A percentile compares a stretch with the other conserved stretches of the same genome.
phyloP scores from a whole-genome alignment of 2,113 vertebrate species.

The Hyaena hyaena region DNA sequence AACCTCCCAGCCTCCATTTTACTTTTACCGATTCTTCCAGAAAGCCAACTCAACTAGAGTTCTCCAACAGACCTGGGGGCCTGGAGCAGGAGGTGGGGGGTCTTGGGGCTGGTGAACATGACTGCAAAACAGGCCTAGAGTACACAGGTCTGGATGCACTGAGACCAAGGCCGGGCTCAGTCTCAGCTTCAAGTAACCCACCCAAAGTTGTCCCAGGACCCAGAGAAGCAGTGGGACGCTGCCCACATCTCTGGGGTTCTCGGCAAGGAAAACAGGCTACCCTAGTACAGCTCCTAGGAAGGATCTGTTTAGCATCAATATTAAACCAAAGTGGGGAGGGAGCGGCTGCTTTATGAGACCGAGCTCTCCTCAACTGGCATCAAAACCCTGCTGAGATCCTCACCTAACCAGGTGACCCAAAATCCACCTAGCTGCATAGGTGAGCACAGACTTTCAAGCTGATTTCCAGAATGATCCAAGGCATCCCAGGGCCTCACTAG shows the following conservation, averaged over 20 bases:
- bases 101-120: no score
- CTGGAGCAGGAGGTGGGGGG: accelerated
- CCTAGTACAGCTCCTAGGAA: not conserved
- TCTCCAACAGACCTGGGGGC: not conserved
- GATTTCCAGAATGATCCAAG: not conserved
- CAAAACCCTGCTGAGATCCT: not conserved
- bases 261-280: not conserved
- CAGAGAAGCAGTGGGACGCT: not conserved
- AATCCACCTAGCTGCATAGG: not conserved
- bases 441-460: not conserved
- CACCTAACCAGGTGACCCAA: not conserved
- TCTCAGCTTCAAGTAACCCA: not conserved
- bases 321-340: not conserved
- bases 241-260: not conserved
- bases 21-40: not conserved
- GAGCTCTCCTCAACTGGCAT: not conserved
- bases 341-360: not conserved
- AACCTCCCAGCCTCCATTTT: not conserved
- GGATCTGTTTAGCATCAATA: not conserved
- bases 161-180: not conserved
- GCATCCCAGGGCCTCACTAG: not conserved
- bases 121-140: not conserved
- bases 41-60: not conserved
- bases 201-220: not conserved
- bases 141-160: not conserved